A percentile compares a stretch with the other conserved stretches of the same genome.
These are phyloP conservation scores for Liparis tanakae DNA, from an alignment of 2,797 vertebrate genomes.

Conservation along the genomic window DNA sequence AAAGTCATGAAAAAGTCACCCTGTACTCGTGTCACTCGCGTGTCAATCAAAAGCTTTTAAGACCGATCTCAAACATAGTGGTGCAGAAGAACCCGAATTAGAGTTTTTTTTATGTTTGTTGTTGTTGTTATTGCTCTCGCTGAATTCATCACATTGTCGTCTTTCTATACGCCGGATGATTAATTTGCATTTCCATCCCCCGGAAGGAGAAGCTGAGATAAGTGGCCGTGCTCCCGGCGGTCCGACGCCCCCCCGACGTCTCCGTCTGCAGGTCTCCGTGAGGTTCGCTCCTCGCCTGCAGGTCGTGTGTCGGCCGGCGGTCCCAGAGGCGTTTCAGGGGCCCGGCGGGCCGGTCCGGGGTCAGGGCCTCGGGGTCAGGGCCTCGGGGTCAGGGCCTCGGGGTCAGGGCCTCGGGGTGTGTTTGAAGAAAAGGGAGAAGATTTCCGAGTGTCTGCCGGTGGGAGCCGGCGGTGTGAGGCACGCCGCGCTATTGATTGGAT, in stretches of 20 bases:
- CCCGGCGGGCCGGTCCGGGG: conserved; percentile 50
- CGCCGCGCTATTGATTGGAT: conserved; percentile 86
- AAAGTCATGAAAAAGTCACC: too few species aligned
- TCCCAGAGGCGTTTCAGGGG: conserved; percentile 64
- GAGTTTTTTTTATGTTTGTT: too few species aligned
- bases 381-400: conserved; percentile 74
- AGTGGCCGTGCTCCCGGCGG: not conserved
- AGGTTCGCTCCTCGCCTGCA: conserved; percentile 52
- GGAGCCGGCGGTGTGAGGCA: conserved; percentile 49
- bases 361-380: conserved; percentile 74
- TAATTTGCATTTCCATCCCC: conserved; percentile 36
- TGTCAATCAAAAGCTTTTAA: too few species aligned
- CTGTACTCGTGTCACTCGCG: too few species aligned
- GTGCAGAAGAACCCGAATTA: too few species aligned
- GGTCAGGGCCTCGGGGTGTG: conserved; percentile 74
- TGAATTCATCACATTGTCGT: conserved; percentile 33
- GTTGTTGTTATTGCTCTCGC: conserved; percentile 6
- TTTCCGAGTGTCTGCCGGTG: conserved; percentile 43
- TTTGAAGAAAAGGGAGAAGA: not conserved
- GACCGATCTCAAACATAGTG: too few species aligned
- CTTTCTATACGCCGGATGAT: conserved; percentile 10
- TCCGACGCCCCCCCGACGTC: conserved; percentile 27
- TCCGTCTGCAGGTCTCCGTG: conserved; percentile 52
- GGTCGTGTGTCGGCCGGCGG: conserved; percentile 57
- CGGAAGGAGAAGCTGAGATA: not conserved